phyloP scores from a whole-genome alignment of 2,113 vertebrate genomes.

The Microcebus tavaratra region DNA sequence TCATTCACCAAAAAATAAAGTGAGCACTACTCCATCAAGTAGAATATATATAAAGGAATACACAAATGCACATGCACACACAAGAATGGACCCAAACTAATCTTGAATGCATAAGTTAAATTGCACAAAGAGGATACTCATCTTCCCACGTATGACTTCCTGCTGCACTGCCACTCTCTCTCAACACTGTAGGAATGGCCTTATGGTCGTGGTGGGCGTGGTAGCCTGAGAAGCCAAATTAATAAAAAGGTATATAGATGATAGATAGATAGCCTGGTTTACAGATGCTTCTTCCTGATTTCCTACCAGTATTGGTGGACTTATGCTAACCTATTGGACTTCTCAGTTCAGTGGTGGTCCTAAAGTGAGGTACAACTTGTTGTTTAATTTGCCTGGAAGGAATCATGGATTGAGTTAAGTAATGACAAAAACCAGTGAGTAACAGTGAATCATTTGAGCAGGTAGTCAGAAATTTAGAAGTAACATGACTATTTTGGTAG shows the following conservation, averaged over 20 bases:
- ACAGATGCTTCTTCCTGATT: neutral
- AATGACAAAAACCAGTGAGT: neutral
- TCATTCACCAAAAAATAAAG: neutral
- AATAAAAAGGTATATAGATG: neutral
- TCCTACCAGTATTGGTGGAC: neutral
- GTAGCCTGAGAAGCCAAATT: neutral
- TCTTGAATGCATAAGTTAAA: neutral
- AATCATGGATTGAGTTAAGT: neutral
- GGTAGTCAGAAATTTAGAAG: neutral
- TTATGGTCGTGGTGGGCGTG: neutral
- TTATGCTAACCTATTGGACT: neutral
- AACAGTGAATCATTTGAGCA: neutral
- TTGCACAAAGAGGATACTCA: neutral
- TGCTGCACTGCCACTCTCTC: neutral
- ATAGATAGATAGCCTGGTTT: neutral
- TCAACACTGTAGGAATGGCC: neutral
- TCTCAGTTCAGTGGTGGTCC: neutral
- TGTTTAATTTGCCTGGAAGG: neutral
- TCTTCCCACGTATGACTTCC: neutral
- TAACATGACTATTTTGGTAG: neutral
- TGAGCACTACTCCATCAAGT: neutral
- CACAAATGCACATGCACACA: neutral
- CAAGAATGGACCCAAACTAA: neutral
- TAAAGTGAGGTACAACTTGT: neutral
- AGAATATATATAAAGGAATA: neutral